A percentile compares a stretch with the other conserved stretches of the same genome.
These are phyloP conservation scores for Alcis repandata DNA, from an alignment of 2,888 invertebrate genomes.

Conservation along the genomic window DNA sequence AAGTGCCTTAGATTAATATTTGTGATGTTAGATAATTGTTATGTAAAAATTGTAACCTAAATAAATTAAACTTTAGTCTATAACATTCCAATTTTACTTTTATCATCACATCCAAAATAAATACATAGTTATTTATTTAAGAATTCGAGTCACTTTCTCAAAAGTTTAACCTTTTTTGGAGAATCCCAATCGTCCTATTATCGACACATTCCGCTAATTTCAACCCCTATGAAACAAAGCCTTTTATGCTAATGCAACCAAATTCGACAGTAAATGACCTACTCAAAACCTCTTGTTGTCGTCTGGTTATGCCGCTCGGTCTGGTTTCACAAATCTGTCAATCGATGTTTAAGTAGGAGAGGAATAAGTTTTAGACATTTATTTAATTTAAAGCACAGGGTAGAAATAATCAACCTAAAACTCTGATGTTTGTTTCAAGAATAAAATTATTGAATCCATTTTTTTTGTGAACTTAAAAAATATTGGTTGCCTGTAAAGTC, in stretches of 20 bases:
- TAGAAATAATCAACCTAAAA: no score
- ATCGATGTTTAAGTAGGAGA: conserved; percentile 40
- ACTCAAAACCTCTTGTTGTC: conserved; percentile 64
- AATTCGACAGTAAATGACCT: conserved; percentile 73
- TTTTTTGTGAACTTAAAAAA: no score
- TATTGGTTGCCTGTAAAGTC: no score
- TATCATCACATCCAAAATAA: conserved; percentile 23
- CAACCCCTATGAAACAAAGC: conserved; percentile 63
- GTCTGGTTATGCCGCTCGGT: conserved; percentile 54
- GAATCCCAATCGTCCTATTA: conserved; percentile 60
- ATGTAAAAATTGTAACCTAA: neutral
- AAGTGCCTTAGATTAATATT: conserved; percentile 61
- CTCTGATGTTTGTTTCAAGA: no score
- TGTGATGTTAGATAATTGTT: conserved; percentile 72
- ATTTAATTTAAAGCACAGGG: neutral
- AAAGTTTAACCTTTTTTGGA: conserved; percentile 16
- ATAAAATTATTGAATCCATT: no score
- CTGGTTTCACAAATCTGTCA: conserved; percentile 47
- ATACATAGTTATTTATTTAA: no score
- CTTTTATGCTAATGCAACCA: conserved; percentile 74
- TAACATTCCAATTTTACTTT: conserved; percentile 31
- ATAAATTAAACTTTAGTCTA: neutral
- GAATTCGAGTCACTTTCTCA: neutral
- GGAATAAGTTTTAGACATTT: neutral
- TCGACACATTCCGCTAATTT: conserved; percentile 59